phyloP scores from a whole-genome alignment of 2,888 invertebrate species.

The Pediacus dermestoides region DNA sequence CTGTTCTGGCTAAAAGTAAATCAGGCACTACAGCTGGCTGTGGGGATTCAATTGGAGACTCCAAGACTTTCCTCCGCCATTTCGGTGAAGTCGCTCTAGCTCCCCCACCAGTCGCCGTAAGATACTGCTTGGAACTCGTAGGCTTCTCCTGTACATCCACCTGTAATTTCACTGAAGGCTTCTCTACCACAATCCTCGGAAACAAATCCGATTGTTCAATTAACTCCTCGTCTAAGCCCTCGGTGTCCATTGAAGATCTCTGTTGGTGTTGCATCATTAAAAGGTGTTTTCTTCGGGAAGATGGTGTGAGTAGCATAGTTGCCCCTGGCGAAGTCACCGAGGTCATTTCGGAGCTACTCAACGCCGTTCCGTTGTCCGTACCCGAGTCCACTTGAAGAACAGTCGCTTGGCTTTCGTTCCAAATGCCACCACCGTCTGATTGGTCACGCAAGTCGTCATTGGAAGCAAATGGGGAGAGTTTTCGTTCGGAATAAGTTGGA shows the following conservation, averaged over 20 bases:
- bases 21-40: constrained; percentile 47
- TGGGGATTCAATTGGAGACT: constrained; percentile 43
- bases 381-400: constrained; percentile 73
- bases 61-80: constrained; percentile 21
- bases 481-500: constrained; percentile 53
- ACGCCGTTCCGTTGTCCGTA: constrained; percentile 61
- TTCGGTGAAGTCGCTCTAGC: constrained; percentile 6
- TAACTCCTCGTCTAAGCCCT: constrained; percentile 68
- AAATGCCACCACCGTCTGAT: constrained; percentile 75
- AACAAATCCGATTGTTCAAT: constrained; percentile 50
- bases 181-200: constrained; percentile 25
- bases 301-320: constrained; percentile 68
- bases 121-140: neutral
- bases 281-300: constrained; percentile 72
- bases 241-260: constrained; percentile 80
- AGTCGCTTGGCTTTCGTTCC: constrained; percentile 87
- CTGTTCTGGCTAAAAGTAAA: constrained; percentile 62
- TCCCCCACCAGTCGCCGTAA: too few relatives aligned
- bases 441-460: constrained; percentile 80
- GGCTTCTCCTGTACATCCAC: neutral
- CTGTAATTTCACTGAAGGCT: constrained; percentile 18
- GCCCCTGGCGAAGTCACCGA: constrained; percentile 55
- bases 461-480: constrained; percentile 72
- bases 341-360: constrained; percentile 52
- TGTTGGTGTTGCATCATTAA: constrained; percentile 79